These are phyloP conservation scores for Gymnothorax javanicus DNA, from an alignment of 2,797 vertebrate genomes.

Conservation along the genomic window DNA sequence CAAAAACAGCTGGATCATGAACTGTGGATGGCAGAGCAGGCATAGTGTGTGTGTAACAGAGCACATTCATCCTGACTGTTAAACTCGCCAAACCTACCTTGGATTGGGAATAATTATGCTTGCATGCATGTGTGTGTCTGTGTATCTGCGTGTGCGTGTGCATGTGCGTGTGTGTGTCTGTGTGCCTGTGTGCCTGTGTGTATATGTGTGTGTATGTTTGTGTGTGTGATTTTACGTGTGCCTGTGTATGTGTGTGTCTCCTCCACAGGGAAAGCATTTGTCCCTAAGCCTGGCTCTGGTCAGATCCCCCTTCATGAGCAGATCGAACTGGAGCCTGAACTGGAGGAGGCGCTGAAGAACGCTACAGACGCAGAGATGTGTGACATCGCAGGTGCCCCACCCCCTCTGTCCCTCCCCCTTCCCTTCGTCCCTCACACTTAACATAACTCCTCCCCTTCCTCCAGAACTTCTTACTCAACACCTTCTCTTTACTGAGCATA, in stretches of 20 bases:
- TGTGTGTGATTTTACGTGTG: too few relatives aligned
- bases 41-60: background rate
- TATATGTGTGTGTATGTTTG: too few relatives aligned
- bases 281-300: slow-evolving; percentile 73
- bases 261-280: slow-evolving; percentile 81
- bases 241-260: background rate
- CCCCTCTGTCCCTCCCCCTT: background rate
- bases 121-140: too few relatives aligned
- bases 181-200: too few relatives aligned
- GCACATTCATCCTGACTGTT: background rate
- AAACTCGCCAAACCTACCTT: background rate
- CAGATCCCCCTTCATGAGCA: slow-evolving; percentile 83
- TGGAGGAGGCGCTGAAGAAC: slow-evolving; percentile 90
- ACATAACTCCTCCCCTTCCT: background rate
- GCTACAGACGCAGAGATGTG: slow-evolving; percentile 97
- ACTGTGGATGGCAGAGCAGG: background rate
- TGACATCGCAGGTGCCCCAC: slow-evolving; percentile 84
- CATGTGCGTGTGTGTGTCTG: too few relatives aligned
- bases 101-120: background rate
- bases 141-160: too few relatives aligned
- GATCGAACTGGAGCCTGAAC: slow-evolving; percentile 89
- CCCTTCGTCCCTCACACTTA: background rate
- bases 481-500: too few relatives aligned
- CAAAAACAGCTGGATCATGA: background rate
- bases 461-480: background rate